Conservation (phyloP, 2,113 vertebrate species). For the Pterocles burchelli region DNA sequence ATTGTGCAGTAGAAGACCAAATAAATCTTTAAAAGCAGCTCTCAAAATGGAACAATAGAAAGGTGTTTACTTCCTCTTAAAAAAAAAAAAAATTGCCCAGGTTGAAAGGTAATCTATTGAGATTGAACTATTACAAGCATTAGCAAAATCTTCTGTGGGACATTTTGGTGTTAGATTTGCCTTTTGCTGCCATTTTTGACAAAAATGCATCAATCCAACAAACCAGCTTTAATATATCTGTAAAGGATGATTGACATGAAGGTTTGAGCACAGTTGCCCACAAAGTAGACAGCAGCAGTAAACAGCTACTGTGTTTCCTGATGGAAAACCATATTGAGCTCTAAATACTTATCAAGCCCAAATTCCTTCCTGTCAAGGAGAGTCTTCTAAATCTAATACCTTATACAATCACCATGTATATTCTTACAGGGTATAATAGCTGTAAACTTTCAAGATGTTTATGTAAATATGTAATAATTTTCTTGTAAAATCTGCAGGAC, state of each 20-base stretch:
- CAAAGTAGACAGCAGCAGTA: not conserved
- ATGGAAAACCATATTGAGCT: not conserved
- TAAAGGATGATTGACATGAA: not conserved
- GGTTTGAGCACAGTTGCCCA: not conserved
- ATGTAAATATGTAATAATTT: not conserved
- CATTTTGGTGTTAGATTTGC: not conserved
- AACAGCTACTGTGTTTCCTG: not conserved
- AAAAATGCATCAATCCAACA: not conserved
- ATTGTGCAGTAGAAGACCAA: not conserved
- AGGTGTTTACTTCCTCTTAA: not conserved
- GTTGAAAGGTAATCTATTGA: not conserved
- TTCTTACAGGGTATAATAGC: not conserved
- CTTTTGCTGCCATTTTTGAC: not conserved
- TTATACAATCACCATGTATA: rapidly evolving
- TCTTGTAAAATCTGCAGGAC: not conserved
- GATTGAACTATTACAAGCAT: not conserved
- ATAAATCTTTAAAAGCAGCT: not conserved
- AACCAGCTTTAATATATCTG: not conserved
- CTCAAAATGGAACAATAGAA: not conserved
- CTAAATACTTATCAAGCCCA: not conserved
- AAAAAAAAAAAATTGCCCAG: not conserved
- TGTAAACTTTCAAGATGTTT: not conserved
- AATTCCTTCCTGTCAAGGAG: not conserved
- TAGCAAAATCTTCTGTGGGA: not conserved
- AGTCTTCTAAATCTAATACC: not conserved